Percentiles rank a stretch among this genome's conserved stretches.
These are phyloP conservation scores for Neodiprion virginianus DNA, from an alignment of 1,140 invertebrate species.

Conservation along the genomic window DNA sequence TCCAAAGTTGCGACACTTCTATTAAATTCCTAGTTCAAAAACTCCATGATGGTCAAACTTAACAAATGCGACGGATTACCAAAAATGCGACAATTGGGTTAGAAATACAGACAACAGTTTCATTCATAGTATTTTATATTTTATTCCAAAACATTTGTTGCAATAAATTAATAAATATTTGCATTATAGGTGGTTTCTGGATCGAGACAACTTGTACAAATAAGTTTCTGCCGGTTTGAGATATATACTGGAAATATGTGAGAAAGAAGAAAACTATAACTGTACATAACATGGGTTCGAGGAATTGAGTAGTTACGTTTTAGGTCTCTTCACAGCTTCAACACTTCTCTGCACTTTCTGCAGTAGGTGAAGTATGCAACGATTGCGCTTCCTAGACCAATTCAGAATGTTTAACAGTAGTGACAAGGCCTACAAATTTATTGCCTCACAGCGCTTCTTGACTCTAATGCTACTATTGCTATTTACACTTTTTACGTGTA, in stretches of 20 bases:
- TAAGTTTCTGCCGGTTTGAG: neutral
- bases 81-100: too few species aligned
- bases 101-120: neutral
- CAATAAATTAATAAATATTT: constrained; percentile 1
- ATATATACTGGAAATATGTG: neutral
- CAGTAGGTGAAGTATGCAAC: neutral
- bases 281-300: too few species aligned
- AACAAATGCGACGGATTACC: too few species aligned
- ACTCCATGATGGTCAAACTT: too few species aligned
- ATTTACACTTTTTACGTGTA: neutral
- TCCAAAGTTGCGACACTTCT: too few species aligned
- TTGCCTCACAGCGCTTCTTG: neutral
- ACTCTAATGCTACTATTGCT: neutral
- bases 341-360: neutral
- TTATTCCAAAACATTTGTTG: neutral
- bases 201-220: neutral
- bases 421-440: neutral
- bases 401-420: neutral
- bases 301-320: too few species aligned
- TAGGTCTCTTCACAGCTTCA: too few species aligned
- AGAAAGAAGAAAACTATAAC: too few species aligned
- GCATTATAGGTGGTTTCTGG: neutral
- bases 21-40: too few species aligned
- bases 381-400: neutral
- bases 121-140: neutral